Evolutionary conservation across 2,888 invertebrate genomes (phyloP), one percentile per base, ranked within the genome.

Genomic region (Herminia tarsipennalis): DNA sequence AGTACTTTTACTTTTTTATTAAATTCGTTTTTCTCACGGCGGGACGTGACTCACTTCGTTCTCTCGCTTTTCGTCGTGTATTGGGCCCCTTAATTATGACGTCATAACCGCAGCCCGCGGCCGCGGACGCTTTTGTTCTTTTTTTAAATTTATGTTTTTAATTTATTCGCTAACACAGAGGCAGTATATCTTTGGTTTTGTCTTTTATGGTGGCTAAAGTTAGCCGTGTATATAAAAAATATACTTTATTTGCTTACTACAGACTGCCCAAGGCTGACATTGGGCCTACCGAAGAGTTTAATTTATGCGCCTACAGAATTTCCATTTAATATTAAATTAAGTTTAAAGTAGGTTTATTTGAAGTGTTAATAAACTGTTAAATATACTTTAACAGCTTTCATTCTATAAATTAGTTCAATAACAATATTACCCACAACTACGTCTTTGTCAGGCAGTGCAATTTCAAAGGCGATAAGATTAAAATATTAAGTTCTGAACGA

Each of bases 1-100:
- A 87, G 83, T 70, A 86, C 89, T 88, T 83, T 89, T 90, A 89
- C 90, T 88, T 88, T 88, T 88, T 85, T 78, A 69, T 78, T 76
- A 69, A 69, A 70, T 70, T 71, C 70, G 66, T 73, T 85, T 81
- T 86, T 86, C 86, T 81, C 83, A 86, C 66, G 85, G 83, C 72
- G 60, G 59, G 53, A 57, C 69, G 73, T 87, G 86, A 90, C 74
- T 89, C 87, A 88, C 70, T 56, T 70, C 49, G 61, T 32, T 65
- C 68, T 64, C 66, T 66, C 66, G 62, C 71, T 75, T 76, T 78
- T 73, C 69, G 66, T 72, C 76, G 77, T 74, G 73, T 77, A 71
- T 54, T 65, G 72, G 68, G 73, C 57, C 76, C 86, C 73, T 81
- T 84, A 84, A 87, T 88, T 86, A 87, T 89, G 88, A 88, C 86